Conservation (phyloP, 2,797 vertebrate genomes). For the Etheostoma perlongum region DNA sequence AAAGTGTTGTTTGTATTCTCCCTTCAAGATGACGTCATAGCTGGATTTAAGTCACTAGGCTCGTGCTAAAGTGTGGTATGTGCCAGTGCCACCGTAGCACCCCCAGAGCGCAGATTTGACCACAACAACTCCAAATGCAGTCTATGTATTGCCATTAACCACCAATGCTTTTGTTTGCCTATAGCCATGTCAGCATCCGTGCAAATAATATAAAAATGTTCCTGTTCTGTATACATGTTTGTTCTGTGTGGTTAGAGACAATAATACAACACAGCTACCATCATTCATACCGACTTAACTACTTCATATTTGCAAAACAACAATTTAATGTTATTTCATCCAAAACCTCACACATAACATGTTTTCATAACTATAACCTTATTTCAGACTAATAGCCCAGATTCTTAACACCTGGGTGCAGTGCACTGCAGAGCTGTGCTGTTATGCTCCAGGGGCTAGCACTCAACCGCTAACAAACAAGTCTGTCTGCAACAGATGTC, state of each 20-base stretch:
- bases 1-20: conserved; percentile 78
- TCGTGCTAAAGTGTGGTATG: conserved; percentile 62
- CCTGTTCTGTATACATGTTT: conserved; percentile 49
- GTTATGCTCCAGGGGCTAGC: conserved; percentile 15
- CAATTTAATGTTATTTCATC: neutral
- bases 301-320: neutral
- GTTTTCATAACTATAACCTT: neutral
- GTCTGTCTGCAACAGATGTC: conserved; percentile 72
- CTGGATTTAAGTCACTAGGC: conserved; percentile 60
- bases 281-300: conserved; percentile 8
- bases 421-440: conserved; percentile 10
- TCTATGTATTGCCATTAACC: conserved; percentile 63
- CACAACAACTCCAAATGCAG: conserved; percentile 31
- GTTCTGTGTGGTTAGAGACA: conserved; percentile 44
- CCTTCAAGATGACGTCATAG: conserved; percentile 70
- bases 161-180: conserved; percentile 69
- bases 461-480: conserved; percentile 39
- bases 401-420: conserved; percentile 22
- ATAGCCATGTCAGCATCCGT: conserved; percentile 33
- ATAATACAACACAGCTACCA: conserved; percentile 9
- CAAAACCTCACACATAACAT: neutral
- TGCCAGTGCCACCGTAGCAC: conserved; percentile 66
- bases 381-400: conserved; percentile 15
- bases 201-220: conserved; percentile 32
- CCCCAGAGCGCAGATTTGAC: conserved; percentile 43